phyloP scores from a whole-genome alignment of 2,888 invertebrate species.

The Metellina segmentata region DNA sequence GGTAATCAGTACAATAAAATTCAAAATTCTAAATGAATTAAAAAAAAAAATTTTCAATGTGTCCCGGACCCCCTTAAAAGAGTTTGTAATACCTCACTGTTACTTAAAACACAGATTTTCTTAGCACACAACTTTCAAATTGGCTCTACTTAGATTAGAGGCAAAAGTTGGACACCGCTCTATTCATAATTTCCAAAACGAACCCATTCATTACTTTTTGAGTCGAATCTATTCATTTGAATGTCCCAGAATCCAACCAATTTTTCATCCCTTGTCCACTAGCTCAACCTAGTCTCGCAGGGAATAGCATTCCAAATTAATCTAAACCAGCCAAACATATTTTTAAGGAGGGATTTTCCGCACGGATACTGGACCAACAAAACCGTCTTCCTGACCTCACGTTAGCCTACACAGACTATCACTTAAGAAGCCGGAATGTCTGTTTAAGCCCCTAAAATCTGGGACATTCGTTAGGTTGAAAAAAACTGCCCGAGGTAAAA shows the following conservation, averaged over 20 bases:
- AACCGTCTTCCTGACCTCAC: not conserved
- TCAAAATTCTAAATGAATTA: too few relatives aligned
- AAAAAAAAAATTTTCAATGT: too few relatives aligned
- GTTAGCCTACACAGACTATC: not conserved
- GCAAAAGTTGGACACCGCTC: too few relatives aligned
- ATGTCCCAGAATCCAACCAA: not conserved
- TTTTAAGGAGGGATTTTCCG: not conserved
- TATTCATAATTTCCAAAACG: too few relatives aligned
- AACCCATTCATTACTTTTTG: not conserved
- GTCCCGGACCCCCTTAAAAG: too few relatives aligned
- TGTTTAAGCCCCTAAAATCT: conserved; percentile 32
- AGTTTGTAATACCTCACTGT: too few relatives aligned
- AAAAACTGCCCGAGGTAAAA: conserved; percentile 49
- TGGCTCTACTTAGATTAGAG: too few relatives aligned
- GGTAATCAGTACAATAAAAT: too few relatives aligned
- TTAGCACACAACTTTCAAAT: too few relatives aligned
- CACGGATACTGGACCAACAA: not conserved
- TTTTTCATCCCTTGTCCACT: not conserved
- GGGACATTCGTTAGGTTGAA: conserved; percentile 42
- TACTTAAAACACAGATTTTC: too few relatives aligned
- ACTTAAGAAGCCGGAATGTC: conserved; percentile 13
- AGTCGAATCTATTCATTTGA: conserved; percentile 15
- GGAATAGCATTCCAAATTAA: conserved; percentile 4
- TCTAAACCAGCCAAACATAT: not conserved
- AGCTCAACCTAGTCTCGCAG: not conserved